These are phyloP conservation scores for Rhincodon typus DNA, from an alignment of 2,797 vertebrate species.

Conservation along the genomic window DNA sequence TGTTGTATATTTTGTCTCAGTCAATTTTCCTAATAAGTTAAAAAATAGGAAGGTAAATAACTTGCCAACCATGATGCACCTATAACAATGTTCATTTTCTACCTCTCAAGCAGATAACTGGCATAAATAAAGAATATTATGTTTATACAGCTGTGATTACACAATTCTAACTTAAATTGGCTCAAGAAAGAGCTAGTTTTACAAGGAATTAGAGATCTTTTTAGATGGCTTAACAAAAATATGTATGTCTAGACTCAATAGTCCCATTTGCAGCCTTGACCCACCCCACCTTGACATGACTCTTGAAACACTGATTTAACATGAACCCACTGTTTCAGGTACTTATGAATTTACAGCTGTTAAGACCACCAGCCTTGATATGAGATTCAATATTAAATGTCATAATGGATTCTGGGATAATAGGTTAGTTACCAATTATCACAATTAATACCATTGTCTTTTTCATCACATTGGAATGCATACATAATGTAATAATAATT, in stretches of 20 bases:
- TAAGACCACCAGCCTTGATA: neutral
- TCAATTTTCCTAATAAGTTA: neutral
- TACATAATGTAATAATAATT: neutral
- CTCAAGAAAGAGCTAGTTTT: slow-evolving; percentile 26
- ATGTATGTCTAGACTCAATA: slow-evolving; percentile 1
- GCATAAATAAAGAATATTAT: neutral
- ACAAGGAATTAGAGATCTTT: neutral
- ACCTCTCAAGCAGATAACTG: slow-evolving; percentile 29
- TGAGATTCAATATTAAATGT: neutral
- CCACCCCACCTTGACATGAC: neutral
- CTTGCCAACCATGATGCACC: neutral
- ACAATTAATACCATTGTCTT: neutral
- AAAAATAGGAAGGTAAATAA: neutral
- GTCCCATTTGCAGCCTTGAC: slow-evolving; percentile 12
- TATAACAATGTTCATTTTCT: neutral
- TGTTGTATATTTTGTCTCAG: neutral
- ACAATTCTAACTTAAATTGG: slow-evolving; percentile 31
- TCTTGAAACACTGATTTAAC: slow-evolving; percentile 4
- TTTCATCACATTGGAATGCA: neutral
- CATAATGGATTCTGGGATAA: neutral
- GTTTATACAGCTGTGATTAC: slow-evolving; percentile 30
- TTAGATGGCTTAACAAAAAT: slow-evolving; percentile 25
- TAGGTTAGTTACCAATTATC: neutral
- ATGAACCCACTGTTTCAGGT: neutral
- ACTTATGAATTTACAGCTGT: neutral